A percentile compares a stretch with the other conserved stretches of the same genome.
Conservation (phyloP, 2,888 invertebrate species). For the Cantharis lateralis region DNA sequence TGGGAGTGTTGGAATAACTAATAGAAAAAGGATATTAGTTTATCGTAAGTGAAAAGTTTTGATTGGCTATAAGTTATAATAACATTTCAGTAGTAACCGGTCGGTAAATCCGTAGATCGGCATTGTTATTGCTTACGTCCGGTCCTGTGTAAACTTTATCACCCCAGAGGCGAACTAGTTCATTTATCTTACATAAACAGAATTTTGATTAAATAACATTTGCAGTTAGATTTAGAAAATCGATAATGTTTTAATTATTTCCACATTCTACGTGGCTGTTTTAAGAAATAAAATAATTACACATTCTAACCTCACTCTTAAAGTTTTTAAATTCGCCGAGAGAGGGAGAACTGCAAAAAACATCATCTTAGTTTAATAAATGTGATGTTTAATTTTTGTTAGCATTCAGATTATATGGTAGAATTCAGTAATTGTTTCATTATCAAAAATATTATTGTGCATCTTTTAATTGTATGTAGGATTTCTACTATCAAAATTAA, state of each 20-base stretch:
- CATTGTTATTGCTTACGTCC: constrained; percentile 23
- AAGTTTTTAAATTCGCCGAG: neutral
- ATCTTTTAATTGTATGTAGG: neutral
- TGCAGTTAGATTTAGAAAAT: neutral
- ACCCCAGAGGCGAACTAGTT: constrained; percentile 9
- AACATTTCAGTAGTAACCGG: constrained; percentile 6
- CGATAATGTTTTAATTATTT: neutral
- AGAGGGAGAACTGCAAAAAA: neutral
- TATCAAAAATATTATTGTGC: neutral
- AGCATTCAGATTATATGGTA: neutral
- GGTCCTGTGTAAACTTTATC: constrained; percentile 24
- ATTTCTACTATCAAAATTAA: neutral
- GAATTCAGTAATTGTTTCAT: neutral
- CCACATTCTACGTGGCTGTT: neutral
- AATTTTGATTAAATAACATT: constrained; percentile 6
- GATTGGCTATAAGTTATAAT: constrained; percentile 12
- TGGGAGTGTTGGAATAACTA: neutral
- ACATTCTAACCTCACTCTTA: neutral
- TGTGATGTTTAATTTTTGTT: neutral
- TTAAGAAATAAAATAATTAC: neutral
- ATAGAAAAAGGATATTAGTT: constrained; percentile 5
- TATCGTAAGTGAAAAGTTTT: constrained; percentile 17
- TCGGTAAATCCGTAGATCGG: constrained; percentile 8
- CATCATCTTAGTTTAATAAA: neutral
- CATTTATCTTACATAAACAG: constrained; percentile 13